Base-by-base conservation (phyloP, 2,888 invertebrate species). In the Micoletzkya japonica region DNA sequence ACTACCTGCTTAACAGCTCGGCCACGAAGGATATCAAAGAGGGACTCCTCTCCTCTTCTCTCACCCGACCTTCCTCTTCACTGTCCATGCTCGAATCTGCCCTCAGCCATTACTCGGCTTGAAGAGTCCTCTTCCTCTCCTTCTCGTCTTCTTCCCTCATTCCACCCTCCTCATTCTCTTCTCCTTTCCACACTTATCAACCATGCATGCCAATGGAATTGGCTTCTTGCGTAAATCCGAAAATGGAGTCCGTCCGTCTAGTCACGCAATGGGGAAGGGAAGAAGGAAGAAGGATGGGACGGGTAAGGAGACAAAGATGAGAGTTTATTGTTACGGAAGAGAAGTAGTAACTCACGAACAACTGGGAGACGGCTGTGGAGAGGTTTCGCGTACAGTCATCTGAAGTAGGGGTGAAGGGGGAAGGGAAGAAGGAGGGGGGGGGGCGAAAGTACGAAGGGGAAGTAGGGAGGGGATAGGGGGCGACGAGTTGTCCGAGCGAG, bases 261-360 rank as follows among this genome's bases (percentile, higher is more conserved):
- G 34, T 63, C 63, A 63, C 63, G 63, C 63, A 34, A 63, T 63
- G n/a, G n/a, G n/a, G n/a, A n/a, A 44, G 10, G 44, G 44, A 44
- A 44, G 44, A 44, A 44, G 20, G 44, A 44, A 44, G 44, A 17
- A 17, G 44, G 20, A 44, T 44, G 44, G 44, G 44, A 14, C 14
- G 10, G 10, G 44, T 10, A 14, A 44, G 44, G 44, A 44, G 44
- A 44, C 20, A 17, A 44, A 14, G 44, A 44, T 14, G 44, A 44
- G 44, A 17, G 20, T 10, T 14, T 44, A 44, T 44, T 14, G 44
- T 14, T 44, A 17, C 14, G 44, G 20, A 44, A 14, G 44, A 44
- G 20, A 14, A 44, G 20, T 44, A 44, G 44, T n/a, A n/a, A n/a
- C n/a, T n/a, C n/a, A n/a, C n/a, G n/a, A n/a, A n/a, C n/a, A n/a